phyloP scores from a whole-genome alignment of 2,113 vertebrate genomes.

The Ageneiosus marmoratus region DNA sequence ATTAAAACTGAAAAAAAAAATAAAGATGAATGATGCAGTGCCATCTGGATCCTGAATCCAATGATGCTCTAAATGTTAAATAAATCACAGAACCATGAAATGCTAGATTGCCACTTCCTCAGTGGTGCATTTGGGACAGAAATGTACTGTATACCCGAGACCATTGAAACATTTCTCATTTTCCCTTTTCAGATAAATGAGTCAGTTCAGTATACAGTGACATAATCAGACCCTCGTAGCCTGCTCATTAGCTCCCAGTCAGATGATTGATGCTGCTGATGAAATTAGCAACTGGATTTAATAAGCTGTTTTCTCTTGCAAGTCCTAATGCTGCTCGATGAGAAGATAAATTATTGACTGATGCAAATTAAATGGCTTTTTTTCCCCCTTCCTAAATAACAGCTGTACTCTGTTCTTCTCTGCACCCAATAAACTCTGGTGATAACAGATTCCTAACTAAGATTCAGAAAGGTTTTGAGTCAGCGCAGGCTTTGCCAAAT shows the following conservation, averaged over 20 bases:
- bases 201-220: neutral
- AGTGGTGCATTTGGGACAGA: neutral
- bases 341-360: neutral
- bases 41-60: neutral
- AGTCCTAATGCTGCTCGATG: neutral
- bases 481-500: neutral
- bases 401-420: neutral
- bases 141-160: neutral
- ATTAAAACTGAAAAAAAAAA: no score
- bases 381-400: neutral
- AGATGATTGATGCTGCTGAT: neutral
- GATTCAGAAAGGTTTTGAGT: neutral
- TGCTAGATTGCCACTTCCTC: neutral
- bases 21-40: neutral
- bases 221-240: neutral
- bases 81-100: neutral
- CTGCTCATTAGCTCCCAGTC: neutral
- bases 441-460: neutral
- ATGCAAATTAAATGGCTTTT: neutral
- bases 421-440: neutral
- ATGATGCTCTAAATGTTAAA: neutral
- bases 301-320: neutral
- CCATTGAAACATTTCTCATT: neutral
- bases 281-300: neutral
- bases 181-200: neutral